Base-by-base conservation (phyloP, 2,797 vertebrate genomes). In the Parotocinclus haroldoi region DNA sequence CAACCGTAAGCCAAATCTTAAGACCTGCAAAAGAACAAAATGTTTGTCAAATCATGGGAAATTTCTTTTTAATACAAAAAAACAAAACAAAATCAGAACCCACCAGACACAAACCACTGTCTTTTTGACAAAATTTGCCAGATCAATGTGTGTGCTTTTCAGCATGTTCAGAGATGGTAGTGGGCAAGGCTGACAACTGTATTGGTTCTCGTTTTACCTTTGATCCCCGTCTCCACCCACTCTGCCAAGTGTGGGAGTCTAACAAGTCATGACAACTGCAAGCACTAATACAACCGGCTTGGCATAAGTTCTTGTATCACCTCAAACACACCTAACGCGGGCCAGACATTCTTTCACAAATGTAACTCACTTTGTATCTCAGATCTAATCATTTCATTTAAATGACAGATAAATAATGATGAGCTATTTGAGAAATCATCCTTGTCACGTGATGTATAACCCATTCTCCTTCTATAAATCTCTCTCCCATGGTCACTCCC, bases 191-290 rank as follows among this genome's bases (percentile, higher is more conserved):
- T 78, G 77, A 76, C 80, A 82, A 83, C 74, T 81, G 77, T 73
- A 81, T 66, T 74, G 7, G 2, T 42, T 16, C 40, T 74, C 17
- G 62, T 67, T 42, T 71, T 84, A 85, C 82, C 85, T 81, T 79
- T 86, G 76, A 83, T 83, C 85, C 51, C 7, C 1, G 83, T 76
- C 82, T 78, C 78, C 82, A 39, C 83, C 84, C 86, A 77, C 63
- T 69, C 61, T 12, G 38, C 50, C 72, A 74, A n/a, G 77, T 37
- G 64, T 81, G 78, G 75, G 83, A 88, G 75, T 68, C 48, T 40
- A 66, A 69, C 39, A 56, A 78, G 69, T 70, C 60, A 72, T 53
- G 80, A 79, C 78, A 80, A 81, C 84, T 66, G 66, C 78, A 80
- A 51, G 37, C 39, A 63, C 58, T 77, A 13, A 46, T n/a, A 36